phyloP scores from a whole-genome alignment of 2,113 vertebrate species.

The Tragelaphus buxtoni region DNA sequence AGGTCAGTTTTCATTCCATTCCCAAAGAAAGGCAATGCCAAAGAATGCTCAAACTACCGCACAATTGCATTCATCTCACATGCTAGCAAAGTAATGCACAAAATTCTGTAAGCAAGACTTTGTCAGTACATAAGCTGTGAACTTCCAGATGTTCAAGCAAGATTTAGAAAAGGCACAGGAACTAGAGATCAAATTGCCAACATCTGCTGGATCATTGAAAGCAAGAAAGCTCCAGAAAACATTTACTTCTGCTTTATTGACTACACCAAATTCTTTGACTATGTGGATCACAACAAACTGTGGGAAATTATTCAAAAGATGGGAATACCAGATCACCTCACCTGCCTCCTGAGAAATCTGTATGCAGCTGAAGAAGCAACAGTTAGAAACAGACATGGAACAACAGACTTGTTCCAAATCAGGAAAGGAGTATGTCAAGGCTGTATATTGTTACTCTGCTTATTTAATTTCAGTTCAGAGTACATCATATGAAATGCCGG shows the following conservation, averaged over 20 bases:
- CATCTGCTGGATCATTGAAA: not conserved
- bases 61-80: not conserved
- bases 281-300: not conserved
- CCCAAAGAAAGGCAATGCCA: not conserved
- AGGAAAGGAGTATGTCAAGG: not conserved
- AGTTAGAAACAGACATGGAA: not conserved
- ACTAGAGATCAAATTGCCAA: not conserved
- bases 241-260: not conserved
- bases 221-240: not conserved
- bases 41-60: not conserved
- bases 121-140: fast-evolving
- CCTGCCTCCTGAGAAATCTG: not conserved
- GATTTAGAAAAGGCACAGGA: not conserved
- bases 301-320: not conserved
- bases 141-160: not conserved
- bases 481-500: fast-evolving
- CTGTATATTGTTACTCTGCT: not conserved
- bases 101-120: not conserved
- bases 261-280: not conserved
- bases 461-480: not conserved
- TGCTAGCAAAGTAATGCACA: not conserved
- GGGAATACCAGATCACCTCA: not conserved
- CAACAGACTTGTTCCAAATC: not conserved
- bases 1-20: not conserved
- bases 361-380: not conserved